Evolutionary conservation across 2,888 invertebrate species (phyloP).

Genomic region (Iselma pallidipennis): DNA sequence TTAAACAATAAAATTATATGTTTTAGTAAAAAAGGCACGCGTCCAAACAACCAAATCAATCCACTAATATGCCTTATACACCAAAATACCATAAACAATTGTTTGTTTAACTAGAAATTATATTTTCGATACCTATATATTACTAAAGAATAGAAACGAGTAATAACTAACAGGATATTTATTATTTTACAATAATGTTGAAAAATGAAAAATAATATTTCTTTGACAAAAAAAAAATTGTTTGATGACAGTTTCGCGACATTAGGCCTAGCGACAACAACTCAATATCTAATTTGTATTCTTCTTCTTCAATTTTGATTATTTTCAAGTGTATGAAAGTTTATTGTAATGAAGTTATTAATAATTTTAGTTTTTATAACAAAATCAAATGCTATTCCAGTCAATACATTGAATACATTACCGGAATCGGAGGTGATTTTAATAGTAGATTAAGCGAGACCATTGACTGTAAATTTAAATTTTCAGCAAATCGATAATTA

Average conservation of each 20-base stretch:
- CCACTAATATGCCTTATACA: not conserved
- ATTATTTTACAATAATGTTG: not conserved
- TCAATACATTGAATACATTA: slow-evolving; percentile 21
- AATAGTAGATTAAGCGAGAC: not conserved
- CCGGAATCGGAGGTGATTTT: not conserved
- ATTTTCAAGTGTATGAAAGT: no score
- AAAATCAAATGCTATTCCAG: slow-evolving; percentile 27
- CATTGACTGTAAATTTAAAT: not conserved
- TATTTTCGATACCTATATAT: slow-evolving; percentile 27
- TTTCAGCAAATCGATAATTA: slow-evolving; percentile 38
- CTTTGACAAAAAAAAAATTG: no score
- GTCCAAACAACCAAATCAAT: slow-evolving; percentile 12
- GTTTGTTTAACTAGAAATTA: slow-evolving; percentile 17
- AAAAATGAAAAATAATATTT: not conserved
- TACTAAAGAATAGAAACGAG: slow-evolving; percentile 36
- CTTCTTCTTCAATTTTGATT: no score
- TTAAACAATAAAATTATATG: slow-evolving; percentile 32
- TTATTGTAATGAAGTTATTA: slow-evolving; percentile 7
- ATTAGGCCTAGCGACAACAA: slow-evolving; percentile 2
- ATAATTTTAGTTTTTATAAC: slow-evolving; percentile 13
- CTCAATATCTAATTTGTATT: no score
- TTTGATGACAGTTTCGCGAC: not conserved
- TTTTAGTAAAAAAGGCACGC: slow-evolving; percentile 26
- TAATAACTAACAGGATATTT: slow-evolving; percentile 13
- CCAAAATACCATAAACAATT: not conserved